A percentile compares a stretch with the other conserved stretches of the same genome.
Evolutionary conservation across 2,113 vertebrate genomes (phyloP).

Genomic region (Silurus meridionalis): DNA sequence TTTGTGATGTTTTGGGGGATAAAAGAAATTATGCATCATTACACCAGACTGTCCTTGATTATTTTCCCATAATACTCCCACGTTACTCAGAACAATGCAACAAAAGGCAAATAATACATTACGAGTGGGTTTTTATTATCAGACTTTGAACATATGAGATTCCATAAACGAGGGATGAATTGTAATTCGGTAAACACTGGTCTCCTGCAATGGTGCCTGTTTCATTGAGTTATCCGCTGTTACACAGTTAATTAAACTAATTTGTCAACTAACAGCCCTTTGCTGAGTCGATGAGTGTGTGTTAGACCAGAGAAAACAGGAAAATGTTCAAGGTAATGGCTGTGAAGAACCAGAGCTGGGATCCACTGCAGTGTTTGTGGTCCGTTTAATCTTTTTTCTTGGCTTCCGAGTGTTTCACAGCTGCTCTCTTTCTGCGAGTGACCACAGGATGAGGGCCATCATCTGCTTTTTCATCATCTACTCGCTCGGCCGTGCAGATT

Average conservation of each 20-base stretch:
- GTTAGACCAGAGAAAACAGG: not conserved
- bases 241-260: not conserved
- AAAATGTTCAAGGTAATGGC: not conserved
- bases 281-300: not conserved
- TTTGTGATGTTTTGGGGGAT: not conserved
- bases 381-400: conserved; percentile 61
- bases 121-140: not conserved
- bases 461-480: conserved; percentile 34
- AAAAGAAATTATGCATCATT: not conserved
- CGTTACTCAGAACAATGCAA: not conserved
- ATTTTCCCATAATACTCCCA: not conserved
- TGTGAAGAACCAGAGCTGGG: not conserved
- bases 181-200: not conserved
- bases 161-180: not conserved
- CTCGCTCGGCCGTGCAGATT: conserved; percentile 76
- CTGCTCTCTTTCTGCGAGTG: conserved; percentile 16
- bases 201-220: not conserved
- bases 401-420: conserved; percentile 55
- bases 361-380: not conserved
- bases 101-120: not conserved
- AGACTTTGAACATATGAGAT: not conserved
- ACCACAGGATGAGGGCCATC: conserved; percentile 23
- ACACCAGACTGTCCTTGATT: not conserved
- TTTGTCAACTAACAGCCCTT: not conserved
- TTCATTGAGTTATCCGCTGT: not conserved